Evolutionary conservation across 2,888 invertebrate species (phyloP), one percentile per base, ranked within the genome.

Genomic region (Camponotus fellah): DNA sequence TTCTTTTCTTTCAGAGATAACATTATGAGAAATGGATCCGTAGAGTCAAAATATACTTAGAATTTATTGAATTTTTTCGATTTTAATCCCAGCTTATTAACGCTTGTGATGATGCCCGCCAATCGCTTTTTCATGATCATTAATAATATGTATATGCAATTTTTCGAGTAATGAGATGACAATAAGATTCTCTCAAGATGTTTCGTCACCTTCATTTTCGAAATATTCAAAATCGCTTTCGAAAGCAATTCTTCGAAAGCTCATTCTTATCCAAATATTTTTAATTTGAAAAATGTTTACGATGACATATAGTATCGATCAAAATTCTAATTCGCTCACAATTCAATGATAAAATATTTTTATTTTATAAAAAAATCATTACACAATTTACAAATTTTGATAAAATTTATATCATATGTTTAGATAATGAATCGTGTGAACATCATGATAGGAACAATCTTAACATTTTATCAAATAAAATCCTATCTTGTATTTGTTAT

Each of bases 101-200:
- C 76, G 37, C 9, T 76, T 76, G 17, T 58, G 32, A 40, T 68
- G 17, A 46, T 14, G 43, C n/a, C 34, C 21, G 26, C 26, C 40
- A 53, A 76, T 76, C 68, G 14, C 12, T n/a, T 58, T 14, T 66
- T 56, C 26, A 43, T 12, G 37, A 26, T 40, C 32, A 68, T 40
- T n/a, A 14, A 43, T 77, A 77, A 32, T 43, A 43, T 69, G 58
- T 32, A 68, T 69, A 14, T 46, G 71, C 58, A 60, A 71, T 43
- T 60, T 60, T 71, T 14, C 21, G 5, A 46, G 21, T 69, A 32
- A 26, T 21, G 43, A 79, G n/a, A 77, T 10, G 43, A 71, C 60
- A 49, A 34, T n/a, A 26, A 53, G 49, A 46, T 49, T 71, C 14
- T 60, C 34, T 66, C 58, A 40, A 66, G 17, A 60, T 32, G 40